A percentile compares a stretch with the other conserved stretches of the same genome.
phyloP scores from a whole-genome alignment of 2,113 vertebrate genomes.

The Oncorhynchus nerka region DNA sequence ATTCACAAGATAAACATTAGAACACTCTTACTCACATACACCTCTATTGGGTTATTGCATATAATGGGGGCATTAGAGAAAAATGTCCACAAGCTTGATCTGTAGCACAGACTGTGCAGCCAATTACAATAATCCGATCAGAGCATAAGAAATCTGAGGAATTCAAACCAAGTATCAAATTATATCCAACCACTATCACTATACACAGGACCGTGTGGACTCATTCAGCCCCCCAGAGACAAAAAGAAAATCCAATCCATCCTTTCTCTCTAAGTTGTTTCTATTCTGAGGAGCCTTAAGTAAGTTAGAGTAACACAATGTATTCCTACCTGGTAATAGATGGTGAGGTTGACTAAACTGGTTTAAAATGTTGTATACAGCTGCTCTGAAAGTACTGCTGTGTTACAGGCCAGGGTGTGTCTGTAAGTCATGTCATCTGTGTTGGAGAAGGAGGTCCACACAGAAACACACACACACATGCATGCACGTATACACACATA shows the following conservation, averaged over 20 bases:
- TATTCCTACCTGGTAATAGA: not conserved
- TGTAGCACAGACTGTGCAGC: conserved; percentile 18
- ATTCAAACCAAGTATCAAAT: conserved; percentile 8
- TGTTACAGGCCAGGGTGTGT: not conserved
- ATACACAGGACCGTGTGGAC: conserved; percentile 9
- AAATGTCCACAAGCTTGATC: conserved; percentile 12
- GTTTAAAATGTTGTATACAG: not conserved
- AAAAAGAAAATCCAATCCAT: conserved; percentile 43
- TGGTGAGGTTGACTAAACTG: not conserved
- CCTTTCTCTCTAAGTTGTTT: conserved; percentile 25
- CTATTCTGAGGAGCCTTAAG: conserved; percentile 24
- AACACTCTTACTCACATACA: not conserved
- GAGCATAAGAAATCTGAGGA: conserved; percentile 37
- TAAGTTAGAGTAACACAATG: conserved; percentile 21
- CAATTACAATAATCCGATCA: conserved; percentile 38
- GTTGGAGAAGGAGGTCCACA: not conserved
- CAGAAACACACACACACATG: not conserved
- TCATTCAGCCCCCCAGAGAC: conserved; percentile 20
- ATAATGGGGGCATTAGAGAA: not conserved
- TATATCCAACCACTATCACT: conserved; percentile 28
- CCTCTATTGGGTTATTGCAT: not conserved
- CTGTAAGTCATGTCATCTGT: conserved; percentile 1
- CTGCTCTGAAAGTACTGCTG: no score
- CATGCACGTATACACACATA: not conserved
- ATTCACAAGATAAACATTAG: conserved; percentile 18